Base-by-base conservation (phyloP, 1,140 invertebrate genomes). In the Apis dorsata region DNA sequence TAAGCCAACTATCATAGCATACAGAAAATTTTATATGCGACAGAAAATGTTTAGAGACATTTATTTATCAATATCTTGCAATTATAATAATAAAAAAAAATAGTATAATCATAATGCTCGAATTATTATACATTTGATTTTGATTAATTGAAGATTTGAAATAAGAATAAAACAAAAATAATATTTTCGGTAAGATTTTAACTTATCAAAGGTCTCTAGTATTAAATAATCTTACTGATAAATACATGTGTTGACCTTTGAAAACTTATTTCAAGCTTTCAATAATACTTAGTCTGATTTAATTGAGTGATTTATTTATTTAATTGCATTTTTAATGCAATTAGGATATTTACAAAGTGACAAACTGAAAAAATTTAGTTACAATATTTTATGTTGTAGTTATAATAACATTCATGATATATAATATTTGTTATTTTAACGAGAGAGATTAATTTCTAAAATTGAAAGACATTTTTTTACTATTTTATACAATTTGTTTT, bases 21-120 rank as follows among this genome's bases (percentile, higher is more conserved):
- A 71, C 75, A 74, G 81, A 85, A 71, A 85, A 85, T 88, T 88
- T 88, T 88, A 87, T 88, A 88, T 79, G 84, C 63, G 75, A 63
- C 77, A 74, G 66, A 83, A 85, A 79, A 82, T 85, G 72, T 85
- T 87, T 87, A 81, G 74, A 88, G 53, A 87, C 82, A 82, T 87
- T 87, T 88, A 87, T 87, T 87, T 87, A 82, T 88, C 84, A 85
- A 79, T 81, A 87, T 82, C 79, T 66, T 72, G 75, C 70, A 77
- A 85, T 86, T 87, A 79, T 87, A 80, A 85, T 66, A 87, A 88
- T 71, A 83, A 19, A 81, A 82, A 62, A 71, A 79, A 86, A 72
- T 53, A 85, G 57, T 88, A 85, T 68, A 82, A 88, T 87, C 66
- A 55, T 85, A 81, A 88, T 79, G 70, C 79, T 87, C 70, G 71